These are phyloP conservation scores for Enteromius argenteus DNA, from an alignment of 2,797 vertebrate genomes.

Conservation along the genomic window DNA sequence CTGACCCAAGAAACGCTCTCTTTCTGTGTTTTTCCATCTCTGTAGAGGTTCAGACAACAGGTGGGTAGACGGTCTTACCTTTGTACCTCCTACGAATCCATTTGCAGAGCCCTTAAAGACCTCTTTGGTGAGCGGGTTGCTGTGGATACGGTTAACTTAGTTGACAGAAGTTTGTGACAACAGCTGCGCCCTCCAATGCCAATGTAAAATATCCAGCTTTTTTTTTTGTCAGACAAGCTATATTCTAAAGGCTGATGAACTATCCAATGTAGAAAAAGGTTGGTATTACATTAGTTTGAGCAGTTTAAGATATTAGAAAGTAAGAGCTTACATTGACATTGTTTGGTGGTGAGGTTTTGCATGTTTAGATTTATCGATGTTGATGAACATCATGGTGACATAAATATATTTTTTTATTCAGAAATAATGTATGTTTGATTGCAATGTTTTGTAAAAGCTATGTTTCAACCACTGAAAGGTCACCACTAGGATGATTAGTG, in stretches of 20 bases:
- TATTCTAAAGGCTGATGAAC: not conserved
- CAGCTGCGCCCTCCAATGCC: not conserved
- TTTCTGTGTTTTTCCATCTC: constrained; percentile 38
- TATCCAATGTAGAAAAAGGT: not conserved
- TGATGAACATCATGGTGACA: not conserved
- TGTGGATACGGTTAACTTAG: not conserved
- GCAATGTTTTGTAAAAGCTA: not conserved
- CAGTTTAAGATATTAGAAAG: not conserved
- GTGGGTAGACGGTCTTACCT: constrained; percentile 24
- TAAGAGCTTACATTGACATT: not conserved
- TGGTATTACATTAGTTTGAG: too few relatives aligned
- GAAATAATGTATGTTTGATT: not conserved
- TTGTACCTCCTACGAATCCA: constrained; percentile 34
- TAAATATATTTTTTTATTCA: not conserved
- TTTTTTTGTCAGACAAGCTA: not conserved
- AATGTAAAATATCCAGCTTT: not conserved
- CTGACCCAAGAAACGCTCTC: constrained; percentile 47
- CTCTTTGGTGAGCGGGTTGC: constrained; percentile 29
- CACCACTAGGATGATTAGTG: not conserved
- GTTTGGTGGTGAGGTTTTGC: not conserved
- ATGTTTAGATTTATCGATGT: not conserved
- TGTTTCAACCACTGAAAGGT: not conserved
- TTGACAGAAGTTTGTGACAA: not conserved
- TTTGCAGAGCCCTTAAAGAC: constrained; percentile 43
- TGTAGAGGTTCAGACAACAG: constrained; percentile 48